Conservation (phyloP, 2,113 vertebrate genomes). For the Oncorhynchus keta region DNA sequence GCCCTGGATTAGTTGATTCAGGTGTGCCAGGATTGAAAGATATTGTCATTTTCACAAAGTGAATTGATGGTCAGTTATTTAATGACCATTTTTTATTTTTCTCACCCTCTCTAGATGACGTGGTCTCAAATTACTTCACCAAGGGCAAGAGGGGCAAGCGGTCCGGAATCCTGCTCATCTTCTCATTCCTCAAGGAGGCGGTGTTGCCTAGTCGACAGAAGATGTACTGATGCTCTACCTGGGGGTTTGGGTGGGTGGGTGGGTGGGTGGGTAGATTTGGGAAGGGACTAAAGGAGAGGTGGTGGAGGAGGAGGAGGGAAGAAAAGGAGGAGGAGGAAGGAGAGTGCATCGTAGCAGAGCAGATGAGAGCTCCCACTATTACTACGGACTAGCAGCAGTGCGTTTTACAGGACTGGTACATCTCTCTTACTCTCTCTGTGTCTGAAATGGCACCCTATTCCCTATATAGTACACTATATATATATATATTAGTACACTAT, state of each 20-base stretch:
- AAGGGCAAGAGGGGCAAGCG: constrained; percentile 94
- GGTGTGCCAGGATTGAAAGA: too few species aligned
- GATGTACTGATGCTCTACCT: constrained; percentile 82
- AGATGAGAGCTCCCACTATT: not conserved
- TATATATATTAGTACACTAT: too few species aligned
- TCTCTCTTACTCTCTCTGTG: not conserved
- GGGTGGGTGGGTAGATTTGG: constrained; percentile 24
- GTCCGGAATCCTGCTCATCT: constrained; percentile 90
- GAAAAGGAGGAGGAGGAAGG: not conserved
- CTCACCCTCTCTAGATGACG: constrained; percentile 77
- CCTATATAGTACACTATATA: too few species aligned
- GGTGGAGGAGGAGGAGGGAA: not conserved
- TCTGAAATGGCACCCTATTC: too few species aligned
- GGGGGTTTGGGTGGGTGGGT: not conserved
- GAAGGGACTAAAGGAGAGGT: constrained; percentile 36
- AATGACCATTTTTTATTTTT: not conserved
- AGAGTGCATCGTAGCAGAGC: not conserved
- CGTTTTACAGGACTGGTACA: not conserved
- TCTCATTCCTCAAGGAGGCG: constrained; percentile 94
- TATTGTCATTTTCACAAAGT: too few species aligned
- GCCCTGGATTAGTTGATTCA: too few species aligned
- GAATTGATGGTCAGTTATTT: too few species aligned
- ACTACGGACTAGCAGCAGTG: not conserved
- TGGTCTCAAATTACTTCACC: constrained; percentile 98
- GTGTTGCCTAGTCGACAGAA: constrained; percentile 94